These are phyloP conservation scores for Alosa alosa DNA, from an alignment of 2,113 vertebrate genomes.

Conservation along the genomic window DNA sequence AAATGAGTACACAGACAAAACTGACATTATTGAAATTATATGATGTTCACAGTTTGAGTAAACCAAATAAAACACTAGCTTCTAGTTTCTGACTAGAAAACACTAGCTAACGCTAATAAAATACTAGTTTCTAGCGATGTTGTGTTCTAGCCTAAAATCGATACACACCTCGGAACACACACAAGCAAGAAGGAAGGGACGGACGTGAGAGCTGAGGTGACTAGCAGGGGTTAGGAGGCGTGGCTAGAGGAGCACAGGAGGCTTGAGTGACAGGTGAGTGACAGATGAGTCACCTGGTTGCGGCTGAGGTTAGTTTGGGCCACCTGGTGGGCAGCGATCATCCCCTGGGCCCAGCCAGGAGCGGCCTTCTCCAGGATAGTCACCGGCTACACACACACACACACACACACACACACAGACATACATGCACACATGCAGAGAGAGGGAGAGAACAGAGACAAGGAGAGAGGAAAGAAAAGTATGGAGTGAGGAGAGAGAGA, in stretches of 20 bases:
- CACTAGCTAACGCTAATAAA: too few relatives aligned
- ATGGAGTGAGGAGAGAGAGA: background rate
- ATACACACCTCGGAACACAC: conserved; percentile 32
- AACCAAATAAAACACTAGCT: too few relatives aligned
- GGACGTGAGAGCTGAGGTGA: too few relatives aligned
- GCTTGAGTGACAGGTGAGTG: conserved; percentile 59
- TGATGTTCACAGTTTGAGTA: too few relatives aligned
- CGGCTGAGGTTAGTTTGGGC: conserved; percentile 98
- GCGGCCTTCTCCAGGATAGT: conserved; percentile 97
- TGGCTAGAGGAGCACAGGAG: too few relatives aligned
- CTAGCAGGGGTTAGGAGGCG: too few relatives aligned
- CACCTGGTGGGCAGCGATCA: conserved; percentile 96
- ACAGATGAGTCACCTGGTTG: conserved; percentile 88
- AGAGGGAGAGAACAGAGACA: background rate
- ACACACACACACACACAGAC: conserved; percentile 56
- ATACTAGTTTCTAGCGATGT: too few relatives aligned
- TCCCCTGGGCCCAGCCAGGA: conserved; percentile 98
- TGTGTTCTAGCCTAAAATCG: too few relatives aligned
- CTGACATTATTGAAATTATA: too few relatives aligned
- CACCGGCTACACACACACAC: conserved; percentile 78
- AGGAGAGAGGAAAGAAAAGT: background rate
- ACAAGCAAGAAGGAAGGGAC: too few relatives aligned
- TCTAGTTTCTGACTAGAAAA: too few relatives aligned
- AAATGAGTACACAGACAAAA: background rate
- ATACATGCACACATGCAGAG: background rate